Evolutionary conservation across 2,113 vertebrate species (phyloP).

Genomic region (Chascanopsetta lugubris): DNA sequence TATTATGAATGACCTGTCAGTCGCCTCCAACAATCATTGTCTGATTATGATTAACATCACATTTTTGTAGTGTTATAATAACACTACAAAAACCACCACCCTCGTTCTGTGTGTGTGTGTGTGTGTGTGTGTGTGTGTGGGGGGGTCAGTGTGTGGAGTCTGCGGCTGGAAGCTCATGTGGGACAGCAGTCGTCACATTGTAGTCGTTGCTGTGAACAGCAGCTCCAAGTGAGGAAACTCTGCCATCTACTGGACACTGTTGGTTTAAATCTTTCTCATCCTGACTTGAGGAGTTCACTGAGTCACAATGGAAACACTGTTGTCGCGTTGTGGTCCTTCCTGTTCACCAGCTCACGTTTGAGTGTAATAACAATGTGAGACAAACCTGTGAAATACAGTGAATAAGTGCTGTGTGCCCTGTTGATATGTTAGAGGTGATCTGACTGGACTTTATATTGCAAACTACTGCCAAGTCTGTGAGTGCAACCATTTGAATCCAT

Average conservation of each 20-base stretch:
- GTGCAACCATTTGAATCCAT: constrained; percentile 51
- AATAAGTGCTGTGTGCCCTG: neutral
- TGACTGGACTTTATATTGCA: constrained; percentile 31
- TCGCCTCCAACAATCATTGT: too few relatives aligned
- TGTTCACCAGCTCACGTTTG: neutral
- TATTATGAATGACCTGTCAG: too few relatives aligned
- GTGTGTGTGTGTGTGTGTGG: too few relatives aligned
- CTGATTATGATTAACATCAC: too few relatives aligned
- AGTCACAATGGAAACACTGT: neutral
- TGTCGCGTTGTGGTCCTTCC: neutral
- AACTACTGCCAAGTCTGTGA: constrained; percentile 37
- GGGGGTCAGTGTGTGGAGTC: neutral
- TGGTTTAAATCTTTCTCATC: neutral
- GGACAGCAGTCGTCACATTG: neutral
- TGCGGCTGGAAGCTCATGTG: neutral
- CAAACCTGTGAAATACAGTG: neutral
- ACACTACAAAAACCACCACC: too few relatives aligned
- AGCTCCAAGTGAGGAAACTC: constrained; percentile 29
- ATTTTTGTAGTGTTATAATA: too few relatives aligned
- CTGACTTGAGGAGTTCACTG: neutral
- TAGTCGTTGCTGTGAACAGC: neutral
- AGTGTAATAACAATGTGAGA: neutral
- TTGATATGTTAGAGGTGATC: constrained; percentile 50
- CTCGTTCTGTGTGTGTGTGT: too few relatives aligned
- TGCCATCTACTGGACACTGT: constrained; percentile 74